These are phyloP conservation scores for Apantesis nais DNA, from an alignment of 2,888 invertebrate species.

Conservation along the genomic window DNA sequence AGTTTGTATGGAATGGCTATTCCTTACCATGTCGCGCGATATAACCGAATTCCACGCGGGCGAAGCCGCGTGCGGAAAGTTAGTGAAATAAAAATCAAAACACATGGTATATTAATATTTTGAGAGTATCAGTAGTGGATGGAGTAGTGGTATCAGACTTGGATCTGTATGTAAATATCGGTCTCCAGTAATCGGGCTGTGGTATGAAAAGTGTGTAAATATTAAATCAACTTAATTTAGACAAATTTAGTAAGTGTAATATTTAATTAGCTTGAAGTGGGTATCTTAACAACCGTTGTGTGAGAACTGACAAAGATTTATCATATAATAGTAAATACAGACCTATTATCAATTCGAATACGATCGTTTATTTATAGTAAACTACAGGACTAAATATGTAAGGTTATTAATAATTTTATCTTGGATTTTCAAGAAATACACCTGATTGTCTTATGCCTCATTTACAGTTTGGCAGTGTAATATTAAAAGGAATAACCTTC, in stretches of 20 bases:
- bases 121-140: not conserved
- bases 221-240: conserved; percentile 71
- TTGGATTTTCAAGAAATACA: too few relatives aligned
- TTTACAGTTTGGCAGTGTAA: not conserved
- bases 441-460: too few relatives aligned
- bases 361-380: not conserved
- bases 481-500: not conserved
- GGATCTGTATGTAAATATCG: not conserved
- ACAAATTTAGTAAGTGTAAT: conserved; percentile 73
- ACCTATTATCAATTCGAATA: not conserved
- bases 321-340: not conserved
- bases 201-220: conserved; percentile 62
- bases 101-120: not conserved
- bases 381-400: not conserved
- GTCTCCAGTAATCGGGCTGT: conserved; percentile 47
- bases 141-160: too few relatives aligned
- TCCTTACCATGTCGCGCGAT: too few relatives aligned
- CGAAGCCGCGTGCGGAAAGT: too few relatives aligned
- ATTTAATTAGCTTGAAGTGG: conserved; percentile 74
- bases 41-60: too few relatives aligned
- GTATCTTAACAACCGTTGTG: conserved; percentile 69
- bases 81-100: not conserved
- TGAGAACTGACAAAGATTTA: conserved; percentile 42
- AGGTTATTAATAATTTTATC: not conserved
- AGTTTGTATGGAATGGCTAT: too few relatives aligned